Evolutionary conservation across 1,140 invertebrate genomes (phyloP).

Genomic region (Apocrypta bakeri): DNA sequence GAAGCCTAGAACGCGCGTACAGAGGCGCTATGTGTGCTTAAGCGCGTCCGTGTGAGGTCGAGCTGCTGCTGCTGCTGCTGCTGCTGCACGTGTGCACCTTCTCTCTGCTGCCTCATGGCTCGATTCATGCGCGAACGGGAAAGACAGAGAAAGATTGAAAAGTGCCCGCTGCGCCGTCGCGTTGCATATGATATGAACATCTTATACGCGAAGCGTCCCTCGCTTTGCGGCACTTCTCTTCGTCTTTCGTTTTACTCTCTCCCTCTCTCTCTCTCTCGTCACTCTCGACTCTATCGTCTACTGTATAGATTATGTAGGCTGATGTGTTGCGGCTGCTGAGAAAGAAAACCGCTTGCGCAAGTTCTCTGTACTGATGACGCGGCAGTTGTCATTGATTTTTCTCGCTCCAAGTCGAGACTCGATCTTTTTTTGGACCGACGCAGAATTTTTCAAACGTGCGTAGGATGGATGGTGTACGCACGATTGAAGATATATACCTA

Average conservation of each 20-base stretch:
- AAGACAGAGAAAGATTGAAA: background rate
- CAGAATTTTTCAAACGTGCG: background rate
- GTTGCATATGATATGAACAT: background rate
- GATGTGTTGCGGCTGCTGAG: background rate
- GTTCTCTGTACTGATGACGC: background rate
- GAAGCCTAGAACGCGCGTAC: background rate
- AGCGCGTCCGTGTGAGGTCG: background rate
- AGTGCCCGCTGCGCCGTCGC: background rate
- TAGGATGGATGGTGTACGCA: background rate
- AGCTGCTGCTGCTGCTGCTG: constrained; percentile 4
- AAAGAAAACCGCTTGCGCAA: background rate
- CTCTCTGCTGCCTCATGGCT: constrained; percentile 3
- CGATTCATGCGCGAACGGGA: background rate
- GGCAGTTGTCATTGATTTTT: background rate
- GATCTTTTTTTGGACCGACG: constrained; percentile 1
- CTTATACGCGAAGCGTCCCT: background rate
- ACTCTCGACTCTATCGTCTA: too few relatives aligned
- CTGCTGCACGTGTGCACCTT: constrained; percentile 45
- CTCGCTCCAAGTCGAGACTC: background rate
- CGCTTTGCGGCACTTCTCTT: background rate
- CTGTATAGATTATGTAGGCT: background rate
- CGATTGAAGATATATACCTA: too few relatives aligned
- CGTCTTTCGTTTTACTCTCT: background rate
- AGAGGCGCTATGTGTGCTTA: background rate
- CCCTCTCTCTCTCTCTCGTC: background rate